Evolutionary conservation across 2,113 vertebrate genomes (phyloP), one percentile per base, ranked within the genome.

Genomic region (Bubo scandiacus): DNA sequence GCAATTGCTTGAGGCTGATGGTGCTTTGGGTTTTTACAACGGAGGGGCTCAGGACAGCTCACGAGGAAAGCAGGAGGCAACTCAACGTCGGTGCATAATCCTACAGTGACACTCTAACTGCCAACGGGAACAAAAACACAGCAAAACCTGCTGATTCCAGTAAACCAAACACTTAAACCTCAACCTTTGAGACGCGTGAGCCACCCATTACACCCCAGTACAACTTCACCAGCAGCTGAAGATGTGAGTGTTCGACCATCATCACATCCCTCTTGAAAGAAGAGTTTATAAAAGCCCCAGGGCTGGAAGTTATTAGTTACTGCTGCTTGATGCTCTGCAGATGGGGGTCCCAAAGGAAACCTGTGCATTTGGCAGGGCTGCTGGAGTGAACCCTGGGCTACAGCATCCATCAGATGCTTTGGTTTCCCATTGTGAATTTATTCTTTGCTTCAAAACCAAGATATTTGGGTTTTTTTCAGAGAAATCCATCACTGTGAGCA

Each of bases 371-470:
- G 61, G 21, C 22, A 52, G 47, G 26, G 73, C 68, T 59, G 55
- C 42, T 3, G 1, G 12, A 40, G 30, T 0, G 0, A 92, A 11
- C 15, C 36, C 21, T 0, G 12, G 57, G 15, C 52, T 80, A 18
- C 4, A 1, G 58, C 68, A n/a, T 4, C 71, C 78, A 42, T 12
- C 68, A 55, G 43, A 26, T 3, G 5, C 38, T 84, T 42, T 5
- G 10, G 25, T 19, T 58, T 34, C 77, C 51, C 73, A 0, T 1
- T 4, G 43, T 0, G 3, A n/a, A 10, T 38, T n/a, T 34, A n/a
- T 71, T 51, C 47, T 40, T 38, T 29, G 23, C 40, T 65, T 36
- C 49, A 20, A 61, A 57, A 12, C 12, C 16, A 25, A 38, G 34
- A 4, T 8, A 10, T 6, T 47, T 42, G 32, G 17, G 12, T 51